Evolutionary conservation across 2,888 invertebrate species (phyloP), one percentile per base, ranked within the genome.

Genomic region (Sinodicranocentrus sp.): DNA sequence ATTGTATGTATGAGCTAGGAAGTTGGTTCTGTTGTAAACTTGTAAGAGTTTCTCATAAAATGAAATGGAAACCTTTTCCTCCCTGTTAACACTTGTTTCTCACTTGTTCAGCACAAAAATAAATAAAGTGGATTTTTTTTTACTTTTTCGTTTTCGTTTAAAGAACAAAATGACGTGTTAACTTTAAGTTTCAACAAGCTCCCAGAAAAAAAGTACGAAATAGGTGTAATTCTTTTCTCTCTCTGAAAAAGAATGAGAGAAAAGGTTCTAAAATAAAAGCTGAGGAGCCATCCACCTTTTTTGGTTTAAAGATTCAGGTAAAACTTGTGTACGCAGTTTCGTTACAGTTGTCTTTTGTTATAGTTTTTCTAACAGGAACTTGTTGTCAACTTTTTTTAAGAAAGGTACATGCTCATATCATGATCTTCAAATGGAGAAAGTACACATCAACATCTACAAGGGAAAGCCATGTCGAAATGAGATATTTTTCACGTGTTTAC

Each of bases 91-190:
- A 23, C 54, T 54, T 10, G 57, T 57, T 57, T 57, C 57, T 57
- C 23, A 23, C 57, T 57, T 57, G 57, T 57, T 57, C 57, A 57
- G 57, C 57, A 57, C 21, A 57, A 57, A 57, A 57, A 48, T 48
- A 48, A 48, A 48, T 48, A 48, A 48, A 48, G n/a, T 48, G 48
- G 15, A 48, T 48, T 48, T 48, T 8, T 39, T 39, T 39, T 48
- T 48, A n/a, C n/a, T 57, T 25, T 57, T 57, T 13, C 25, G 10
- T 57, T 57, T 57, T 57, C 57, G 57, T 57, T 57, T 57, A 57
- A 57, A 57, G 25, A 25, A 48, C 15, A 48, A 10, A 57, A 57
- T 25, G 57, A 23, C 48, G 48, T 48, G 57, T 23, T 57, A 52
- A 52, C 52, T 19, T 19, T 13, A 57, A 48, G 10, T 48, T 48